Percentiles rank a stretch among this genome's conserved stretches.
Evolutionary conservation across 2,888 invertebrate genomes (phyloP).

Genomic region (Lasioglossum vierecki): DNA sequence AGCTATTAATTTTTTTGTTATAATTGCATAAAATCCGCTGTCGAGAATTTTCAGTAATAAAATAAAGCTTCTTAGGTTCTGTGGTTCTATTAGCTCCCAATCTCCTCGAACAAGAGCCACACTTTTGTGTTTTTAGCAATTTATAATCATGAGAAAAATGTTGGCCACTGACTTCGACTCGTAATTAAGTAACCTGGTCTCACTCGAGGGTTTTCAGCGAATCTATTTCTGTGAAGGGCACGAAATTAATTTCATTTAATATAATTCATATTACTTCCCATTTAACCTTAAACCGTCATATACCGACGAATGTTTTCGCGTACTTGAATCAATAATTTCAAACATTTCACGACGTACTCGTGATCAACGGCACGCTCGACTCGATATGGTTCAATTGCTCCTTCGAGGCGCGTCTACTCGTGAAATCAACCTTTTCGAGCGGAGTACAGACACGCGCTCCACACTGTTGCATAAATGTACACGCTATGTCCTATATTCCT

Average conservation of each 20-base stretch:
- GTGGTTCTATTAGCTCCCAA: background rate
- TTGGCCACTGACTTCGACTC: background rate
- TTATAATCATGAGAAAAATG: background rate
- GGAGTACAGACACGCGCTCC: background rate
- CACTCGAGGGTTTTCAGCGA: background rate
- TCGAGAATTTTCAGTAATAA: no score
- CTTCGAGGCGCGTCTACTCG: background rate
- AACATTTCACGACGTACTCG: background rate
- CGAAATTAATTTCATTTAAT: background rate
- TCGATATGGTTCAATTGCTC: background rate
- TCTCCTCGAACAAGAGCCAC: background rate
- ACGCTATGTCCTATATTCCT: background rate
- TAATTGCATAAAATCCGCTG: no score
- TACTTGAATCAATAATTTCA: background rate
- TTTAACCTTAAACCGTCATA: background rate
- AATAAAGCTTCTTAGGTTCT: no score
- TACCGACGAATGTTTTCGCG: background rate
- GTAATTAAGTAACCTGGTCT: background rate
- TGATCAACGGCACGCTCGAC: background rate
- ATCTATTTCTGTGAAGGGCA: background rate
- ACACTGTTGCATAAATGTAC: background rate
- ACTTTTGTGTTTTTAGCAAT: no score
- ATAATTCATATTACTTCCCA: background rate
- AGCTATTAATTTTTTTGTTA: no score
- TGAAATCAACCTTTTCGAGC: background rate